Evolutionary conservation across 2,888 invertebrate genomes (phyloP).

Genomic region (Harpalus rubripes): DNA sequence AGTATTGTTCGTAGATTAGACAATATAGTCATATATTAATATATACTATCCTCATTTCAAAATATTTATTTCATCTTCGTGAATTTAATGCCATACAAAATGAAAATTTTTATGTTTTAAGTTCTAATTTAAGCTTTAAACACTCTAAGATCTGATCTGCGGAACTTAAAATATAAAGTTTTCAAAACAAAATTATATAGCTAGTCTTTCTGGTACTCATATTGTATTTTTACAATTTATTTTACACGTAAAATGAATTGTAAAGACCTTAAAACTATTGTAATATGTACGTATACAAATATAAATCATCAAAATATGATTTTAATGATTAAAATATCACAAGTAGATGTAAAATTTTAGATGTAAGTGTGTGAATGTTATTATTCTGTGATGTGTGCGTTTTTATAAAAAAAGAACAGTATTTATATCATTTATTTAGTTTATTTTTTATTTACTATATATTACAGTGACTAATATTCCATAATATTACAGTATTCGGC

Average conservation of each 20-base stretch:
- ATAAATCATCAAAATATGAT: slow-evolving; percentile 73
- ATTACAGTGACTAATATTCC: neutral
- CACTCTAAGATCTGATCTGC: slow-evolving; percentile 49
- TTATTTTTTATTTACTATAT: neutral
- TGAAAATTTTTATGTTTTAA: slow-evolving; percentile 40
- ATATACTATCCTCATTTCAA: slow-evolving; percentile 55
- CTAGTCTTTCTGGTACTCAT: slow-evolving; percentile 45
- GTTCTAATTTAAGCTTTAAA: slow-evolving; percentile 23
- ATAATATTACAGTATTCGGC: too few species aligned
- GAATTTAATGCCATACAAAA: slow-evolving; percentile 64
- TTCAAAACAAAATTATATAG: slow-evolving; percentile 43
- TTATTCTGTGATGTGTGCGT: slow-evolving; percentile 74
- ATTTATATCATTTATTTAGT: slow-evolving; percentile 70
- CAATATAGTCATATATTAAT: slow-evolving; percentile 54
- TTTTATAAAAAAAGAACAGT: slow-evolving; percentile 72
- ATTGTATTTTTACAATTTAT: slow-evolving; percentile 64
- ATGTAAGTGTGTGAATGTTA: slow-evolving; percentile 73
- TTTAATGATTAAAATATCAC: slow-evolving; percentile 70
- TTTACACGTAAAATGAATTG: slow-evolving; percentile 61
- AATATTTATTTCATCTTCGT: slow-evolving; percentile 63
- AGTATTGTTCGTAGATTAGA: neutral
- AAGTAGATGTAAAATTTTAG: slow-evolving; percentile 60
- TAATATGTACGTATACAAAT: slow-evolving; percentile 70
- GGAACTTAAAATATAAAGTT: slow-evolving; percentile 42
- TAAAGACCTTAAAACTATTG: slow-evolving; percentile 64